Evolutionary conservation across 2,888 invertebrate species (phyloP).

Genomic region (Dioctria rufipes): DNA sequence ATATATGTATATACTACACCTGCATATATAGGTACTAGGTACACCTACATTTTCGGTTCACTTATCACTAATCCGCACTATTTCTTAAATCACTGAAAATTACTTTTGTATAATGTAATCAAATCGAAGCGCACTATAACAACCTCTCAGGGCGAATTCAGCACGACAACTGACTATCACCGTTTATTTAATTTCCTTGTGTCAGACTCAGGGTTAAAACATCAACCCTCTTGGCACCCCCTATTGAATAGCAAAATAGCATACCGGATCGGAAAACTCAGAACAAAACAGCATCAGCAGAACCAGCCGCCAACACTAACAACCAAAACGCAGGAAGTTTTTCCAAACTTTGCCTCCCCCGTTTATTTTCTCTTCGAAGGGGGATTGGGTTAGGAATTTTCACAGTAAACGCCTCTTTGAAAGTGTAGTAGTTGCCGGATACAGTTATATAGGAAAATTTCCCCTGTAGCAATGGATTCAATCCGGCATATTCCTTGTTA

Average conservation of each 20-base stretch:
- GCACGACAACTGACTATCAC: constrained; percentile 59
- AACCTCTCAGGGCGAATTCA: constrained; percentile 59
- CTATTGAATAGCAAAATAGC: neutral
- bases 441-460: constrained; percentile 26
- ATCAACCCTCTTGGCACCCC: constrained; percentile 46
- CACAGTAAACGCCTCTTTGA: constrained; percentile 58
- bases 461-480: constrained; percentile 37
- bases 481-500: neutral
- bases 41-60: neutral
- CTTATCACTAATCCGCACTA: constrained; percentile 17
- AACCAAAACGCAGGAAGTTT: neutral
- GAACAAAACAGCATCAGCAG: constrained; percentile 29
- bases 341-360: constrained; percentile 7
- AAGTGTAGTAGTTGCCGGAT: neutral
- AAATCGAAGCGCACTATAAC: constrained; percentile 20
- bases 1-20: no score
- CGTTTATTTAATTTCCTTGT: constrained; percentile 35
- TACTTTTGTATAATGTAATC: neutral
- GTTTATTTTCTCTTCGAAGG: constrained; percentile 23
- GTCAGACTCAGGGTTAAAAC: constrained; percentile 32
- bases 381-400: constrained; percentile 55
- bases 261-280: constrained; percentile 22
- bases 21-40: neutral
- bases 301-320: constrained; percentile 19
- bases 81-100: constrained; percentile 4